A percentile compares a stretch with the other conserved stretches of the same genome.
Conservation (phyloP, 2,113 vertebrate genomes). For the Corapipo altera region DNA sequence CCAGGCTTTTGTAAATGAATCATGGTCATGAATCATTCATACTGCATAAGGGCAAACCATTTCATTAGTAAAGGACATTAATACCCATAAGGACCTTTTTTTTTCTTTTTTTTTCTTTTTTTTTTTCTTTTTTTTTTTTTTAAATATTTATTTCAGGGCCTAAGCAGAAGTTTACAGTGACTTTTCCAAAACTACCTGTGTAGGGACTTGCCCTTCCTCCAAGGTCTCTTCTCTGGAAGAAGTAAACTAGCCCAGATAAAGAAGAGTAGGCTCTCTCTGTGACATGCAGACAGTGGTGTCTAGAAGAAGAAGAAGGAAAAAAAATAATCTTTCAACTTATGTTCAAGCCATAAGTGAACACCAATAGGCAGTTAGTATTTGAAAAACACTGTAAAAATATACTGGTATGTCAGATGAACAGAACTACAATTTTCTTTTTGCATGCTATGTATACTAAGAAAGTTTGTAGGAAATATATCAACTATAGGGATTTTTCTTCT, state of each 20-base stretch:
- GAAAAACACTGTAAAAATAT: neutral
- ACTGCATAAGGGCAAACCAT: neutral
- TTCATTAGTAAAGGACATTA: neutral
- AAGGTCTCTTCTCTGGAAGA: neutral
- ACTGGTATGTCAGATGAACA: neutral
- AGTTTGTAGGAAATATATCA: neutral
- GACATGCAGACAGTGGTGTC: rapidly evolving
- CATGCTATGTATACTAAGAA: neutral
- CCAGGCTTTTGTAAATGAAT: neutral
- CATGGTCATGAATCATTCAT: neutral
- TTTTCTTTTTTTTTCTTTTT: neutral
- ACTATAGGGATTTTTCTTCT: neutral
- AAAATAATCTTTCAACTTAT: neutral
- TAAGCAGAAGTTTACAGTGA: neutral
- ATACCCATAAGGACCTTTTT: neutral
- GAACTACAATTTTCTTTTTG: neutral
- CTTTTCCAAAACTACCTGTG: neutral
- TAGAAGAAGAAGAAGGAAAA: neutral
- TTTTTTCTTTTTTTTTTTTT: neutral
- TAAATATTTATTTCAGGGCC: rapidly evolving
- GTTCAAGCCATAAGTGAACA: neutral
- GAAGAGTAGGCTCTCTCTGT: neutral
- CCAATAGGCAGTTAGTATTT: neutral
- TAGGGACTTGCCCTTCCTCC: neutral
- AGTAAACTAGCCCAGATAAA: neutral